Base-by-base conservation (phyloP, 2,888 invertebrate genomes). In the Phragmatobia fuliginosa region DNA sequence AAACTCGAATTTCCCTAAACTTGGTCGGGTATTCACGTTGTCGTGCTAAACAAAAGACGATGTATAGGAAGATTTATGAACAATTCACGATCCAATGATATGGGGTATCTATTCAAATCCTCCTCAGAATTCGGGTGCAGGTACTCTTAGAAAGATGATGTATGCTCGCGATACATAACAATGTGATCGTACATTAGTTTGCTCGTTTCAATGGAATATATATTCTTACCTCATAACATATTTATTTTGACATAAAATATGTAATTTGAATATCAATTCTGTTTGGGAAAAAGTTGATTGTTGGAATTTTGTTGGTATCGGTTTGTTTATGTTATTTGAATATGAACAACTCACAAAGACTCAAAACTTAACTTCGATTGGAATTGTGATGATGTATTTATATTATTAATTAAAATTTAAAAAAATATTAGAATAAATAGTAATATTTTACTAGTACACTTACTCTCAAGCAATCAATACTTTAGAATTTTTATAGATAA, bases 11-110 rank as follows among this genome's bases (percentile, higher is more conserved):
- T 88, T 88, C 83, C 87, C 83, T 87, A 88, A 89, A 85, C 89
- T 79, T 78, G 79, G 77, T 76, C 80, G 85, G 85, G 87, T 86
- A 88, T 90, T 90, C 90, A 88, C 85, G 85, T 81, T 81, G 84
- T 84, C 79, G 79, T 81, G 84, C 90, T 90, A 92, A 93, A 93
- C 94, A 94, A 94, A 92, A 92, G 93, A 88, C 89, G 87, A 86
- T 87, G 87, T 90, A 88, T 87, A 88, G 85, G 89, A 89, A 93
- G 92, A 94, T 94, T 94, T 94, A 94, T 92, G 91, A 89, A 91
- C 94, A 91, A 91, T 94, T 93, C 91, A 90, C 90, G 86, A 87
- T 87, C 90, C 92, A 90, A 91, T 93, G 92, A 93, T 92, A 92
- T 92, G 92, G 93, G 91, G 88, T 90, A 90, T 91, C 90, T 89